Percentiles rank a stretch among this genome's conserved stretches.
These are phyloP conservation scores for Sinopyrophorus schimmeli DNA, from an alignment of 2,888 invertebrate genomes.

Conservation along the genomic window DNA sequence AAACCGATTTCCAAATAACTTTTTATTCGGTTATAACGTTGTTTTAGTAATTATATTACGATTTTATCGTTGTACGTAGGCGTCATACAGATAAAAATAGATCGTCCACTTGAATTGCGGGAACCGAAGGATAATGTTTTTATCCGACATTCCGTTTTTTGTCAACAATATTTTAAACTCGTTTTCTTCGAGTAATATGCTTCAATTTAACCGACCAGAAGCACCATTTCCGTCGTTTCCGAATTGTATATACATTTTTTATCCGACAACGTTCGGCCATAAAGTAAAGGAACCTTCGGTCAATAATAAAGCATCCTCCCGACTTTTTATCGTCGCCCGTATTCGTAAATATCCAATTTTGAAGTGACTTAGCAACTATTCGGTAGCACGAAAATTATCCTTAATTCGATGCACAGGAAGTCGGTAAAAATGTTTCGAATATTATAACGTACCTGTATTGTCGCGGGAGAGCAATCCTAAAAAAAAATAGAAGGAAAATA, in stretches of 20 bases:
- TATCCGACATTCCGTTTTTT: conserved; percentile 27
- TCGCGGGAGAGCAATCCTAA: too few relatives aligned
- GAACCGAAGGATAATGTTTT: conserved; percentile 20
- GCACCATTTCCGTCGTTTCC: conserved; percentile 13
- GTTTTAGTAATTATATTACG: conserved; percentile 27
- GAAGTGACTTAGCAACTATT: too few relatives aligned
- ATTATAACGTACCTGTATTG: too few relatives aligned
- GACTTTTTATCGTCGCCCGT: too few relatives aligned
- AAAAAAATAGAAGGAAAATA: too few relatives aligned
- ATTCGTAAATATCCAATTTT: too few relatives aligned
- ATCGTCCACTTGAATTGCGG: conserved; percentile 26
- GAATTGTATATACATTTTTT: conserved; percentile 9
- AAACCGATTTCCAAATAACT: conserved; percentile 9
- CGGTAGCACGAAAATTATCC: too few relatives aligned
- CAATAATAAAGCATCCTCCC: too few relatives aligned
- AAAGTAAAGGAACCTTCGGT: too few relatives aligned
- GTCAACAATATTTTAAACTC: conserved; percentile 14
- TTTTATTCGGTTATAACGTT: conserved; percentile 22
- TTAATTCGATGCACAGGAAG: too few relatives aligned
- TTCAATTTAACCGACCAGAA: conserved; percentile 13
- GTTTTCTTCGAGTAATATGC: conserved; percentile 9
- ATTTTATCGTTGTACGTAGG: conserved; percentile 25
- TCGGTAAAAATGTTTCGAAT: too few relatives aligned
- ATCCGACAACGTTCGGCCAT: too few relatives aligned
- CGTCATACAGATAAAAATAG: conserved; percentile 27